Conservation (phyloP, 2,888 invertebrate genomes). For the Dryobotodes eremita region DNA sequence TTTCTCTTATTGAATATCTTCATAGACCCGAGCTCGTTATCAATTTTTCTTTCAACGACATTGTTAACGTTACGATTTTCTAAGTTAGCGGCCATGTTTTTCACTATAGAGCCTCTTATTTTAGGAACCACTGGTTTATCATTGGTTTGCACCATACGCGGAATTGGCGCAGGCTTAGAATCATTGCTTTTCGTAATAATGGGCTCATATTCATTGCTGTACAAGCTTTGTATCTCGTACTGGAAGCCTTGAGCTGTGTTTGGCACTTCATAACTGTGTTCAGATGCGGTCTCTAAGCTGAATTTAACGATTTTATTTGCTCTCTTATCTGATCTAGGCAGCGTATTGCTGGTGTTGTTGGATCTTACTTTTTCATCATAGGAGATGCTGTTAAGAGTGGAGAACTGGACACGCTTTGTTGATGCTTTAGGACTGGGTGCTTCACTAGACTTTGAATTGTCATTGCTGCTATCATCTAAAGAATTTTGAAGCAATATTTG, state of each 20-base stretch:
- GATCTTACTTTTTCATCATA: slow-evolving; percentile 87
- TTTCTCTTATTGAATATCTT: slow-evolving; percentile 90
- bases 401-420: slow-evolving; percentile 92
- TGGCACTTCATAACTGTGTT: slow-evolving; percentile 92
- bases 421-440: slow-evolving; percentile 87
- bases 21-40: slow-evolving; percentile 84
- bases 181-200: slow-evolving; percentile 90
- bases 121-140: slow-evolving; percentile 83
- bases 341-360: slow-evolving; percentile 79
- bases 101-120: slow-evolving; percentile 89
- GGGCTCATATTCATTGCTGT: slow-evolving; percentile 94
- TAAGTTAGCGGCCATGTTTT: slow-evolving; percentile 88
- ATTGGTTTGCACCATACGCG: slow-evolving; percentile 75
- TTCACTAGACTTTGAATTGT: slow-evolving; percentile 88
- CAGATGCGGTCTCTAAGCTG: slow-evolving; percentile 88
- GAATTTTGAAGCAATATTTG: slow-evolving; percentile 95
- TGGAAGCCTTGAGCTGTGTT: slow-evolving; percentile 89
- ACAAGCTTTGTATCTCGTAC: slow-evolving; percentile 92
- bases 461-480: slow-evolving; percentile 90
- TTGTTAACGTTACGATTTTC: slow-evolving; percentile 84
- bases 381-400: slow-evolving; percentile 92
- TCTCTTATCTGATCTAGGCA: slow-evolving; percentile 87
- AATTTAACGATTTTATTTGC: slow-evolving; percentile 89
- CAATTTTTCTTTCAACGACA: slow-evolving; percentile 86
- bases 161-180: slow-evolving; percentile 80